Base-by-base conservation (phyloP, 2,888 invertebrate species). In the Brenthis hecate region DNA sequence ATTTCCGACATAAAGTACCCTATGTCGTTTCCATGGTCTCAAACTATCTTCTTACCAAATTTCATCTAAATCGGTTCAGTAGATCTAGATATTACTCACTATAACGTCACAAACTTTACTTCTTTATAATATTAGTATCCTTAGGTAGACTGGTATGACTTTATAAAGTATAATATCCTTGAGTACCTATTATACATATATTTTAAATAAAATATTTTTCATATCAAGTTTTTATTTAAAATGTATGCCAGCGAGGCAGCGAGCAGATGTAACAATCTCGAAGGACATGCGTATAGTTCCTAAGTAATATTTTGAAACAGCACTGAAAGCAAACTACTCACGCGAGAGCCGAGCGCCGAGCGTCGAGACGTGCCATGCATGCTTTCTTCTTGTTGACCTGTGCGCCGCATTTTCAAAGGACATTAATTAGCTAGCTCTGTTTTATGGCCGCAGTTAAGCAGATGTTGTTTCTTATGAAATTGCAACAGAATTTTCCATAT, bases 341-440 rank as follows among this genome's bases (percentile, higher is more conserved):
- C 48, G 50, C 32, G 48, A 60, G 58, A 19, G 57, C 14, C 19
- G 58, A 14, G 47, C 48, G n/a, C 48, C 28, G 58, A 60, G 60
- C 32, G 60, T n/a, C 60, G 60, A 28, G 60, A 60, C 60, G 60
- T 60, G 60, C 60, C 60, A 50, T 50, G 50, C 60, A 60, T 60
- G 60, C 50, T 13, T 60, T 23, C 60, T 50, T 28, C 28, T 56
- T 60, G 60, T 60, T 60, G 60, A 60, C 60, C 60, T 60, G 50
- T 50, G 50, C 50, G 50, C 60, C 16, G 50, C 28, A 60, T 60
- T 60, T 32, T 60, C 50, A 32, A 60, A 50, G 48, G 50, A 60
- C 50, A 50, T 60, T 60, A 60, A 60, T 60, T 60, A 60, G 60
- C 32, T 48, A 16, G 60, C 60, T n/a, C 60, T 50, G n/a, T 50